A percentile compares a stretch with the other conserved stretches of the same genome.
Evolutionary conservation across 2,888 invertebrate species (phyloP).

Genomic region (Yponomeuta plumbellus): DNA sequence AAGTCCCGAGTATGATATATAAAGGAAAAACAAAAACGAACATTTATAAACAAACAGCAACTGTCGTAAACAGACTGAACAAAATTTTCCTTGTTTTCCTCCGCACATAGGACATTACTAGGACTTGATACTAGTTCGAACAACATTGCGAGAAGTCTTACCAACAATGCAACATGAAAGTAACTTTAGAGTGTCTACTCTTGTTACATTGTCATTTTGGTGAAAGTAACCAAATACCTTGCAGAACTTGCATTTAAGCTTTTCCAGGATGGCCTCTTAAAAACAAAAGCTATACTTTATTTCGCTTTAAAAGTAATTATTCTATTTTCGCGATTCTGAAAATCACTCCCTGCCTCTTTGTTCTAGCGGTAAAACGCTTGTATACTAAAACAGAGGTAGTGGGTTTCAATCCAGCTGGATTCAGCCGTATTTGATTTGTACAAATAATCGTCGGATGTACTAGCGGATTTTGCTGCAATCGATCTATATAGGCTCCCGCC

Average conservation of each 20-base stretch:
- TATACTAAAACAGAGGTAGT: too few relatives aligned
- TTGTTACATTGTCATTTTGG: conserved; percentile 10
- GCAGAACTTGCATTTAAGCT: not conserved
- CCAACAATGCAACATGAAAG: conserved; percentile 14
- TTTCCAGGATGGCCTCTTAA: not conserved
- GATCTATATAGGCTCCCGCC: too few relatives aligned
- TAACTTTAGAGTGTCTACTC: conserved; percentile 5
- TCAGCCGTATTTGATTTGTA: too few relatives aligned
- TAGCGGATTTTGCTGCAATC: not conserved
- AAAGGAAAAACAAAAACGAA: not conserved
- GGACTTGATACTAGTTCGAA: conserved; percentile 12
- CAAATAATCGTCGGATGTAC: too few relatives aligned
- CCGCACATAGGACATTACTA: conserved; percentile 9
- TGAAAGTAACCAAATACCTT: conserved; percentile 10
- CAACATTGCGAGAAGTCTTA: conserved; percentile 10
- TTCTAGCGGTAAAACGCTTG: too few relatives aligned
- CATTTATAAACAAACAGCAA: conserved; percentile 19
- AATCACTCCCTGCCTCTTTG: too few relatives aligned
- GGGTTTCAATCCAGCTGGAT: too few relatives aligned
- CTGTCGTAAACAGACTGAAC: conserved; percentile 18
- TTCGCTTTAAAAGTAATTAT: not conserved
- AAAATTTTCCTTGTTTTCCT: conserved; percentile 9
- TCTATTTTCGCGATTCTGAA: too few relatives aligned
- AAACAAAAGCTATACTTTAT: not conserved
- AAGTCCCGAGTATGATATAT: not conserved